Percentiles rank a stretch among this genome's conserved stretches.
Conservation (phyloP, 2,888 invertebrate species). For the Hirtodrosophila histrioides region DNA sequence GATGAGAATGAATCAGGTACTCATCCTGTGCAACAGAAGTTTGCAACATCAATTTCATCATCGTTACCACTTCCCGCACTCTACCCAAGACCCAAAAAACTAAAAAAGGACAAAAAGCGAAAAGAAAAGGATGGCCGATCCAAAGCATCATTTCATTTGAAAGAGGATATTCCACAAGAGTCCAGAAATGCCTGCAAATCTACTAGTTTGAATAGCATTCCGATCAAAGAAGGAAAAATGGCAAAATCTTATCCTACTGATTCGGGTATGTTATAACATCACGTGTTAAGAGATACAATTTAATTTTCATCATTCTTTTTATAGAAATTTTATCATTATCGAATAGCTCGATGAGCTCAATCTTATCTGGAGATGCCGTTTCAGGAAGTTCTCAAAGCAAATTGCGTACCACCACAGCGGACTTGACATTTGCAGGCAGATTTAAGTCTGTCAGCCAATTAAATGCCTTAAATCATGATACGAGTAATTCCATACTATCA, state of each 20-base stretch:
- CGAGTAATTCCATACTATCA: constrained; percentile 7
- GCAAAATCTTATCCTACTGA: constrained; percentile 31
- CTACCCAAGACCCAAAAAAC: constrained; percentile 53
- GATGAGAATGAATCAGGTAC: constrained; percentile 66
- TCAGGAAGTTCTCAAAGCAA: constrained; percentile 39
- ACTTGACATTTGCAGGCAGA: constrained; percentile 83
- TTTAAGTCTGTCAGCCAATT: constrained; percentile 71
- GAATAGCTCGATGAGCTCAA: constrained; percentile 82
- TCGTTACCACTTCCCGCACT: constrained; percentile 9
- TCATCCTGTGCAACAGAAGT: constrained; percentile 11
- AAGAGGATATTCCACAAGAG: constrained; percentile 26
- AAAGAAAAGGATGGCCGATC: constrained; percentile 45
- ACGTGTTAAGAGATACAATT: not conserved
- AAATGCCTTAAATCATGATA: constrained; percentile 23
- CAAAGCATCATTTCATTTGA: constrained; percentile 15
- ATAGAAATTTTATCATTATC: constrained; percentile 74
- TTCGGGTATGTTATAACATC: constrained; percentile 50
- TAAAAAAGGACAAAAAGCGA: constrained; percentile 75
- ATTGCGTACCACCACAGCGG: constrained; percentile 48
- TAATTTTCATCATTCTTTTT: constrained; percentile 5
- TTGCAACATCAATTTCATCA: constrained; percentile 9
- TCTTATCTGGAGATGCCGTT: constrained; percentile 65
- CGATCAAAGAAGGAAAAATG: constrained; percentile 51
- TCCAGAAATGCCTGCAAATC: constrained; percentile 19
- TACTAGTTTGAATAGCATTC: constrained; percentile 47